phyloP scores from a whole-genome alignment of 2,113 vertebrate species.

The Oceanodroma tethys region DNA sequence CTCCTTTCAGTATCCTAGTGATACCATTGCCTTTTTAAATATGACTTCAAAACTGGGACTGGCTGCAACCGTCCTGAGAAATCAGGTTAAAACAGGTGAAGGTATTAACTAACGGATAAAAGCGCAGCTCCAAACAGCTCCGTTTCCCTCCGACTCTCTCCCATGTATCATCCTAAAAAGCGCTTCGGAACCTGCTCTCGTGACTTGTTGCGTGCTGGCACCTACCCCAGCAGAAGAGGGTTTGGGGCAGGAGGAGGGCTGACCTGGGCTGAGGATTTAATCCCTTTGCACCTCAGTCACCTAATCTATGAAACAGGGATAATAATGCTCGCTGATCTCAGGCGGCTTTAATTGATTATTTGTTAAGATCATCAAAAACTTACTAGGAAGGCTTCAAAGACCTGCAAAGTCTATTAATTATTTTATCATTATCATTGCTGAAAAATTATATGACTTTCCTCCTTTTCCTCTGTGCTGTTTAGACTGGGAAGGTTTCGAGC shows the following conservation, averaged over 20 bases:
- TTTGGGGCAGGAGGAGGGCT: not conserved
- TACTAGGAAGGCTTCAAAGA: not conserved
- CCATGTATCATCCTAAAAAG: not conserved
- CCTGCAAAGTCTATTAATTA: constrained; percentile 2
- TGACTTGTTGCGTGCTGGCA: not conserved
- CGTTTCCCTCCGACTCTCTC: not conserved
- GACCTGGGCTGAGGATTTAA: not conserved
- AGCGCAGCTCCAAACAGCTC: not conserved
- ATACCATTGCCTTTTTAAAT: not conserved
- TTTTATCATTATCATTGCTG: not conserved
- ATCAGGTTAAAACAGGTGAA: not conserved
- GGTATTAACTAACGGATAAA: not conserved
- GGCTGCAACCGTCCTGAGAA: not conserved
- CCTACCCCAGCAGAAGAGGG: accelerated
- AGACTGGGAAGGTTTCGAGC: accelerated
- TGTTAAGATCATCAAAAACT: constrained; percentile 7
- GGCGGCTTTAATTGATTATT: constrained; percentile 29
- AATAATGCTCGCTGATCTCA: not conserved
- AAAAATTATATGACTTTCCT: not conserved
- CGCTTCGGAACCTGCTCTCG: too few relatives aligned
- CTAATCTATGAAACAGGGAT: not conserved
- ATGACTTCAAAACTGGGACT: not conserved
- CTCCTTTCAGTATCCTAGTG: not conserved
- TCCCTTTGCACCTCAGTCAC: not conserved
- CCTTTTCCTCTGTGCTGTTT: not conserved